Conservation (phyloP, 1,140 invertebrate genomes). For the Bombus confusus region DNA sequence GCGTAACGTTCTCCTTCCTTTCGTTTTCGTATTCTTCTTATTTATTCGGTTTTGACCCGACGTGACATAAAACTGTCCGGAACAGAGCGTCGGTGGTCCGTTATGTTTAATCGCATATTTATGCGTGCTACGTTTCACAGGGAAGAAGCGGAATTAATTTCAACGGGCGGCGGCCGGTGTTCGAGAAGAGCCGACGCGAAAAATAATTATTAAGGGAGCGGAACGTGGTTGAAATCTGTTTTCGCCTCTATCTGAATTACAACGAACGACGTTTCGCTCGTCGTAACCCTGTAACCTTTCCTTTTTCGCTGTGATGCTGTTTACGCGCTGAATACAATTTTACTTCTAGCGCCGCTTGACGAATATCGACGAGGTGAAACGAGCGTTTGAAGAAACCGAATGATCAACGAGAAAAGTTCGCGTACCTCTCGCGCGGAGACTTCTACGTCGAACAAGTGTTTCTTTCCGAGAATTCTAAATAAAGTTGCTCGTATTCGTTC, state of each 20-base stretch:
- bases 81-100: slow-evolving; percentile 11
- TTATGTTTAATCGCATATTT: slow-evolving; percentile 34
- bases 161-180: too few relatives aligned
- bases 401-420: not conserved
- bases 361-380: not conserved
- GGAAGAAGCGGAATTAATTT: not conserved
- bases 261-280: not conserved
- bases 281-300: not conserved
- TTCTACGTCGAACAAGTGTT: not conserved
- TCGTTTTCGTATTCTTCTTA: too few relatives aligned
- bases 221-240: slow-evolving; percentile 6
- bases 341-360: too few relatives aligned
- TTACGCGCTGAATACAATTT: not conserved
- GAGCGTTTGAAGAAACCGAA: not conserved
- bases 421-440: not conserved
- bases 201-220: slow-evolving; percentile 10
- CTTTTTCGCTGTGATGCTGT: too few relatives aligned
- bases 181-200: not conserved
- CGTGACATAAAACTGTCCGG: slow-evolving; percentile 21
- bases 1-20: too few relatives aligned
- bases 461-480: not conserved
- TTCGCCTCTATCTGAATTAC: slow-evolving; percentile 7
- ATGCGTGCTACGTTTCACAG: slow-evolving; percentile 18
- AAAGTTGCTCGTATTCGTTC: not conserved
- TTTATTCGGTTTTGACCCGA: not conserved